These are phyloP conservation scores for Drosophila helvetica DNA, from an alignment of 2,888 invertebrate species.

Conservation along the genomic window DNA sequence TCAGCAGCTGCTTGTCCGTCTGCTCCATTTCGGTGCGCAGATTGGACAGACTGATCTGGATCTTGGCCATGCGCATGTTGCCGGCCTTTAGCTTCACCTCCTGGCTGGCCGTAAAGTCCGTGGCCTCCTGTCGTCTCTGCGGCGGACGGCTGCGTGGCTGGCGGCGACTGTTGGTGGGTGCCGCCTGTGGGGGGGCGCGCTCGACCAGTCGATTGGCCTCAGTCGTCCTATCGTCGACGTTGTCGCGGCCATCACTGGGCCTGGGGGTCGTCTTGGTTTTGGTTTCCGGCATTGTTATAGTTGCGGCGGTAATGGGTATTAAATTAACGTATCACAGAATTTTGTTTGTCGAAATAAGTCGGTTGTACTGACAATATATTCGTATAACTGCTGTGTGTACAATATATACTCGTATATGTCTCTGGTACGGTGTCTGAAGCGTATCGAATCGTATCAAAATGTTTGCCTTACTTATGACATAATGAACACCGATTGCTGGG, in stretches of 20 bases:
- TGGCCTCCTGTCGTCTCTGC: conserved; percentile 21
- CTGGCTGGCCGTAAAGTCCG: conserved; percentile 52
- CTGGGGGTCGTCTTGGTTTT: conserved; percentile 22
- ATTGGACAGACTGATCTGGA: conserved; percentile 50
- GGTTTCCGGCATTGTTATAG: conserved; percentile 62
- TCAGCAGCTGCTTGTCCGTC: conserved; percentile 36
- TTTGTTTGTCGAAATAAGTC: conserved; percentile 31
- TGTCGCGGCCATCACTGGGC: conserved; percentile 26
- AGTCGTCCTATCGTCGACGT: conserved; percentile 13
- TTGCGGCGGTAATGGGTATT: background rate
- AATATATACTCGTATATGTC: background rate
- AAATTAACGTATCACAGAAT: conserved; percentile 37
- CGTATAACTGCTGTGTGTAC: background rate
- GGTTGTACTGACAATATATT: background rate
- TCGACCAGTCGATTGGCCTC: conserved; percentile 15
- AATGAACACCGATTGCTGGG: conserved; percentile 43
- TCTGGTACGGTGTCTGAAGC: conserved; percentile 5
- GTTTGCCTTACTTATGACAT: conserved; percentile 50
- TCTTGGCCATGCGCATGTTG: conserved; percentile 54
- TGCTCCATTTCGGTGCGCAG: conserved; percentile 58
- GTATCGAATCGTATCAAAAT: conserved; percentile 37
- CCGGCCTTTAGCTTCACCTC: conserved; percentile 54
- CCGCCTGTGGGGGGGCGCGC: background rate
- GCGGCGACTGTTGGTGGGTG: background rate
- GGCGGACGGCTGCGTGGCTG: conserved; percentile 5